phyloP scores from a whole-genome alignment of 2,113 vertebrate genomes.

The Larimichthys polyactis region DNA sequence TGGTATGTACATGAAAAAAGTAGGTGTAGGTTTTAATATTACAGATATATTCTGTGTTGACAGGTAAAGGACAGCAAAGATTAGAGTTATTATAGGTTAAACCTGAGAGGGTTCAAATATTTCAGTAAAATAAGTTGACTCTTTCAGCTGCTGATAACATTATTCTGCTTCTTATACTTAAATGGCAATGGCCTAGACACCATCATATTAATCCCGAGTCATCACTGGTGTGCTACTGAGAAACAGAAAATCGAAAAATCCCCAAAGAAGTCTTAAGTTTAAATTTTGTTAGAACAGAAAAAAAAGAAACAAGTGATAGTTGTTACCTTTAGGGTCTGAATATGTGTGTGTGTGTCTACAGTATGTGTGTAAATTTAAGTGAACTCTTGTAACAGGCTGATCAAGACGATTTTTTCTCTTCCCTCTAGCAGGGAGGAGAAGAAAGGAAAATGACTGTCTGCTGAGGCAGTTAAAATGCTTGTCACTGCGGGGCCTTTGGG shows the following conservation, averaged over 20 bases:
- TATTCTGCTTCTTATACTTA: background rate
- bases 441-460: conserved; percentile 11
- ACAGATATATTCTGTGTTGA: background rate
- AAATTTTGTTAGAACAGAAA: background rate
- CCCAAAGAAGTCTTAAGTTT: background rate
- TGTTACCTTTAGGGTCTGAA: background rate
- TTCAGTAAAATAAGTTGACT: background rate
- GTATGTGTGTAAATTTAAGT: background rate
- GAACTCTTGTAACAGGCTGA: conserved; percentile 2
- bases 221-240: too few relatives aligned
- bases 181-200: background rate
- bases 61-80: background rate
- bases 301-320: background rate
- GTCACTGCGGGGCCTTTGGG: conserved; percentile 26
- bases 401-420: background rate
- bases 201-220: background rate
- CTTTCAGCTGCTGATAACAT: too few relatives aligned
- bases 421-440: conserved; percentile 7
- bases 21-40: background rate
- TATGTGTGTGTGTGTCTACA: background rate
- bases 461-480: conserved; percentile 1
- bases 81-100: background rate
- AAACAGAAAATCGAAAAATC: too few relatives aligned
- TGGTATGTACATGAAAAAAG: background rate
- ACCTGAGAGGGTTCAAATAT: background rate